Evolutionary conservation across 2,113 vertebrate species (phyloP).

Genomic region (Callaeas wilsoni): DNA sequence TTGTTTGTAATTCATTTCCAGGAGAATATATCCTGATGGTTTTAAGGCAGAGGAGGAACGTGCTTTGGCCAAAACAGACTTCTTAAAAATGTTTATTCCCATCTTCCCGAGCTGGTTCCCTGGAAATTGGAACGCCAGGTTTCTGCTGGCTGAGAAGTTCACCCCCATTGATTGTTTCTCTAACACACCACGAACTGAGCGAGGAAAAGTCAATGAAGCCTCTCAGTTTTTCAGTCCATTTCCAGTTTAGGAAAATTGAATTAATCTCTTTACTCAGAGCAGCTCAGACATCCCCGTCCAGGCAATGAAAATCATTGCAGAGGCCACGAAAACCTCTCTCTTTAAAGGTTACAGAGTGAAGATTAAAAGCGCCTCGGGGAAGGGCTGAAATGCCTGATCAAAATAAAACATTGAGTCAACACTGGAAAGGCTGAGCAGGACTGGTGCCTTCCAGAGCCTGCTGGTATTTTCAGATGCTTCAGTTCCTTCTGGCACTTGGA

Average conservation of each 20-base stretch:
- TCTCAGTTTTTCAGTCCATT: neutral
- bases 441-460: neutral
- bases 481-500: neutral
- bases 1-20: constrained; percentile 66
- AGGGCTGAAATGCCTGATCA: constrained; percentile 16
- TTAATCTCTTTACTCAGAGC: constrained; percentile 19
- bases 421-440: neutral
- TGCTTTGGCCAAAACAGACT: neutral
- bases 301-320: constrained; percentile 59
- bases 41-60: constrained; percentile 14
- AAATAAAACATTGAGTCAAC: constrained; percentile 40
- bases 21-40: constrained; percentile 30
- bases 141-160: neutral
- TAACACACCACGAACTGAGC: neutral
- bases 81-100: constrained; percentile 7
- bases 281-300: constrained; percentile 3
- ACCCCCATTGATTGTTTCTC: neutral
- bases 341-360: constrained; percentile 65
- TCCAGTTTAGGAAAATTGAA: constrained; percentile 45
- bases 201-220: constrained; percentile 19
- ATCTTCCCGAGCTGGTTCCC: neutral
- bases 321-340: neutral
- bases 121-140: neutral
- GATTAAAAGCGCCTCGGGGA: constrained; percentile 49
- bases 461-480: neutral